Base-by-base conservation (phyloP, 2,113 vertebrate genomes). In the Plectropomus leopardus region DNA sequence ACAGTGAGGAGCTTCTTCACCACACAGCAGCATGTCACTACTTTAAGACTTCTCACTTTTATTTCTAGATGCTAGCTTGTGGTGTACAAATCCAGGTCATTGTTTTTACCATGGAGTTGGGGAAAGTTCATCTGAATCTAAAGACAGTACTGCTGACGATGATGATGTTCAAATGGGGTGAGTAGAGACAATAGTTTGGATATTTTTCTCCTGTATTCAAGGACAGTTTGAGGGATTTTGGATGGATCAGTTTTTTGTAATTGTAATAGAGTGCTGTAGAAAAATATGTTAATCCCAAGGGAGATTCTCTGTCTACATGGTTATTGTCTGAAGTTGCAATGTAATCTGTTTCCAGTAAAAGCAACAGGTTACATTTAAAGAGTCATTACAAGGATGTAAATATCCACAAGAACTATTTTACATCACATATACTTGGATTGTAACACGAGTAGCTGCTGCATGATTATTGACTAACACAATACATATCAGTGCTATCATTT, bases 111-210 rank as follows among this genome's bases (percentile, higher is more conserved):
- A 96, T 96, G 96, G 95, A 95, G 86, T 63, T 92, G 78, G 85
- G 78, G 53, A 92, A 73, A 86, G 48, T 92, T 72, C 67, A 87
- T 63, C 59, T 94, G 76, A 88, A 93, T 59, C 86, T 93, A 8
- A 92, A 86, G 83, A 85, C 94, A 7, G 0, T 84, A 68, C 89
- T 92, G 87, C 85, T 93, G 80, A 92, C 90, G 0, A 93, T 94
- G 89, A 94, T 94, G 92, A 92, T 95, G 88, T 92, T 96, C 45
- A 91, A 91, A 68, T 93, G 92, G 92, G 94, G 94, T 94, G 72
- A 91, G 92, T 91, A 28, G n/a, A 54, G 90, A 28, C 21, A 54
- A 73, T 6, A 26, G 7, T 11, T 16, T 3, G 17, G 15, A 16
- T 40, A 2, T 26, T 1, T 7, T 24, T 11, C 11, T 10, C 9